These are phyloP conservation scores for Drosophila seclusa DNA, from an alignment of 2,888 invertebrate species.

Conservation along the genomic window DNA sequence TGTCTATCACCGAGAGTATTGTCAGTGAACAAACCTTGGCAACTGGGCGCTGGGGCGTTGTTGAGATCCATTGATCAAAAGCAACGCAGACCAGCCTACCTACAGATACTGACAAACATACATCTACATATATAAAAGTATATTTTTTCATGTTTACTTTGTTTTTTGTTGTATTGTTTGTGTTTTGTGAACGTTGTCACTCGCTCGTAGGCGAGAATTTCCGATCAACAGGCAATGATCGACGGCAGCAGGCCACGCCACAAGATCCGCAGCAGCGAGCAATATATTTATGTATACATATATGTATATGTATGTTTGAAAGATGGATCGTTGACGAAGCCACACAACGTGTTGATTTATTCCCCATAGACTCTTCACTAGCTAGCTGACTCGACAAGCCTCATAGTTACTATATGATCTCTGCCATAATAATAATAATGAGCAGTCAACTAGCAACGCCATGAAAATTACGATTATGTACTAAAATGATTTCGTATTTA, in stretches of 20 bases:
- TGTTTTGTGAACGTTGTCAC: slow-evolving; percentile 69
- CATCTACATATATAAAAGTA: slow-evolving; percentile 18
- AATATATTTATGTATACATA: background rate
- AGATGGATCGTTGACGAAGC: slow-evolving; percentile 77
- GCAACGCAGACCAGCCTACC: slow-evolving; percentile 37
- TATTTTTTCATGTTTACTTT: slow-evolving; percentile 48
- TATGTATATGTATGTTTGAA: slow-evolving; percentile 27
- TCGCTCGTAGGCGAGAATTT: slow-evolving; percentile 81
- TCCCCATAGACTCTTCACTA: slow-evolving; percentile 78
- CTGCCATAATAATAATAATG: slow-evolving; percentile 45
- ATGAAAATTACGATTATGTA: slow-evolving; percentile 45
- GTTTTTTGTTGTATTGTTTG: slow-evolving; percentile 35
- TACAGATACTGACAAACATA: slow-evolving; percentile 12
- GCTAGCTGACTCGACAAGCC: slow-evolving; percentile 25
- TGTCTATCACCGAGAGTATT: slow-evolving; percentile 8
- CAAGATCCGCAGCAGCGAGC: slow-evolving; percentile 27
- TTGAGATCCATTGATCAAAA: slow-evolving; percentile 63
- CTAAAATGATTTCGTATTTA: slow-evolving; percentile 37
- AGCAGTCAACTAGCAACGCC: slow-evolving; percentile 51
- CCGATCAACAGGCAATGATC: slow-evolving; percentile 78
- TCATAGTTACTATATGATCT: slow-evolving; percentile 39
- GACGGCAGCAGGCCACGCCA: slow-evolving; percentile 72
- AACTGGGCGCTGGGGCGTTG: slow-evolving; percentile 45
- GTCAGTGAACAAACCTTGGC: slow-evolving; percentile 23
- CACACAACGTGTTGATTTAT: slow-evolving; percentile 83